Conservation (phyloP, 2,888 invertebrate species). For the Pemphredon lugubris region DNA sequence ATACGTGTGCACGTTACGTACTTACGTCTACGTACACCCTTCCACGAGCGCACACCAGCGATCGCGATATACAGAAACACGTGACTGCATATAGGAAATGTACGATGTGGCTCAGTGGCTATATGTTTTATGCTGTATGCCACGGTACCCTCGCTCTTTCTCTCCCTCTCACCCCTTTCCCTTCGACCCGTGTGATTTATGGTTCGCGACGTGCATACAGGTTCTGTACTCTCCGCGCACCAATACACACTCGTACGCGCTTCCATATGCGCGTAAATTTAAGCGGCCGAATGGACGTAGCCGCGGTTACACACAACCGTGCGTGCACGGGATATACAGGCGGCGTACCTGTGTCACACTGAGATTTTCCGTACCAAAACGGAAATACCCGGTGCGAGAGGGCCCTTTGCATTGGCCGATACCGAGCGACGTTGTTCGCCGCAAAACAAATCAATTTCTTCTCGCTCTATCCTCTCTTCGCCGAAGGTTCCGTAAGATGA, state of each 20-base stretch:
- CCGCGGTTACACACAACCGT: constrained; percentile 2
- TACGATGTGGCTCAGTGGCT: constrained; percentile 57
- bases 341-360: constrained; percentile 13
- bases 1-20: neutral
- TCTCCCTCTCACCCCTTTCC: constrained; percentile 18
- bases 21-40: too few species aligned
- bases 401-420: constrained; percentile 24
- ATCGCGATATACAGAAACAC: neutral
- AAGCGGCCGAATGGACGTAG: constrained; percentile 13
- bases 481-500: constrained; percentile 9
- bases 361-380: constrained; percentile 60
- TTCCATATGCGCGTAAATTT: constrained; percentile 2
- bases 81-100: constrained; percentile 58
- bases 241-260: constrained; percentile 18
- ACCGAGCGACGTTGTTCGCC: constrained; percentile 1
- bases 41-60: constrained; percentile 11
- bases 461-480: neutral
- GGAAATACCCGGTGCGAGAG: constrained; percentile 47
- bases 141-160: constrained; percentile 20
- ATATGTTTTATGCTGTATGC: constrained; percentile 61
- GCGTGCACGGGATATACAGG: neutral
- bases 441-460: constrained; percentile 52
- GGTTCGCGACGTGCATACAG: constrained; percentile 48
- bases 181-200: constrained; percentile 60
- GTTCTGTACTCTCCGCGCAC: constrained; percentile 29